phyloP scores from a whole-genome alignment of 1,140 invertebrate species.

The Apis cerana region DNA sequence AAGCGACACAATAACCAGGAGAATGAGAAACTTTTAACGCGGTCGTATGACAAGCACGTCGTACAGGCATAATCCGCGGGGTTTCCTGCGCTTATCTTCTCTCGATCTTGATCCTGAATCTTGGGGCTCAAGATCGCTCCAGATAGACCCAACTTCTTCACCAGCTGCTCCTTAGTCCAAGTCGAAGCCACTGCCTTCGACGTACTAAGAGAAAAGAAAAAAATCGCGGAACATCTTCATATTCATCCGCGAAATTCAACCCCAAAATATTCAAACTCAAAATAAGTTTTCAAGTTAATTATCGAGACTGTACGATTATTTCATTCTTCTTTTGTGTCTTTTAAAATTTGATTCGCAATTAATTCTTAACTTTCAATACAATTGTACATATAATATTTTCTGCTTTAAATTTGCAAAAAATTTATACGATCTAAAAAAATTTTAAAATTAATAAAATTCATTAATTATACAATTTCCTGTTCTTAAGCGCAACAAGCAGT shows the following conservation, averaged over 20 bases:
- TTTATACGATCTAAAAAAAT: too few relatives aligned
- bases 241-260: slow-evolving; percentile 4
- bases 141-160: slow-evolving; percentile 61
- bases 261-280: background rate
- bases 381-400: too few relatives aligned
- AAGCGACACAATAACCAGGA: slow-evolving; percentile 65
- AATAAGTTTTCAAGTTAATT: background rate
- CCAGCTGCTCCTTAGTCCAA: slow-evolving; percentile 51
- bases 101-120: slow-evolving; percentile 67
- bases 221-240: slow-evolving; percentile 16
- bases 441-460: too few relatives aligned
- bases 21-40: slow-evolving; percentile 69
- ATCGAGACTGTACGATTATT: background rate
- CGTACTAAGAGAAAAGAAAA: background rate
- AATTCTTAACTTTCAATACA: background rate
- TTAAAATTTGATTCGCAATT: too few relatives aligned
- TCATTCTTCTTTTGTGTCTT: background rate
- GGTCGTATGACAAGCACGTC: slow-evolving; percentile 56
- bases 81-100: slow-evolving; percentile 65
- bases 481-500: too few relatives aligned
- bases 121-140: slow-evolving; percentile 56
- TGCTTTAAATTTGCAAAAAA: background rate
- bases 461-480: too few relatives aligned
- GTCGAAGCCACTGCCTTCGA: slow-evolving; percentile 28
- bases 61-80: slow-evolving; percentile 67